Evolutionary conservation across 2,797 vertebrate species (phyloP).

Genomic region (Labroides dimidiatus): DNA sequence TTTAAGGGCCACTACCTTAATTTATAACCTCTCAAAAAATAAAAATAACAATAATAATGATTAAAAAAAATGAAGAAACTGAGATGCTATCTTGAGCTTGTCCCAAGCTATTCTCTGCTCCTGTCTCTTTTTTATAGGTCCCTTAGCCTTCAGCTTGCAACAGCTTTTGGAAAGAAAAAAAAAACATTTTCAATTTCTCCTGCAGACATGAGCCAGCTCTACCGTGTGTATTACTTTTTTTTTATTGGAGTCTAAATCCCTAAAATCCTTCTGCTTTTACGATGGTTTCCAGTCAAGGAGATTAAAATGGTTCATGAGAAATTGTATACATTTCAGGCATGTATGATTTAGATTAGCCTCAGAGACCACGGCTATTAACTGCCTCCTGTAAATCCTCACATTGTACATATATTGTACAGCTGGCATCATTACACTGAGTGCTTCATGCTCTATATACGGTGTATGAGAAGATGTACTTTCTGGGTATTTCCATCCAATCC

Average conservation of each 20-base stretch:
- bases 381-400: slow-evolving; percentile 29
- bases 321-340: background rate
- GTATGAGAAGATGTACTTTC: background rate
- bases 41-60: no score
- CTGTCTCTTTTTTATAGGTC: background rate
- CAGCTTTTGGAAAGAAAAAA: background rate
- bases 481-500: slow-evolving; percentile 38
- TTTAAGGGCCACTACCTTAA: background rate
- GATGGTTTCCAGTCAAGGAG: background rate
- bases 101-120: background rate
- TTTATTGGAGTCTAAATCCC: background rate
- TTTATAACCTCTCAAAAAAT: background rate
- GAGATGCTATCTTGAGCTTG: background rate
- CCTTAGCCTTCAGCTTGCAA: background rate
- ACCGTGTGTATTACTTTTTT: background rate
- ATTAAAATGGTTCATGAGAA: background rate
- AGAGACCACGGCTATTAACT: slow-evolving; percentile 8
- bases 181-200: background rate
- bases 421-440: slow-evolving; percentile 39
- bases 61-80: no score
- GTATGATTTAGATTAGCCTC: slow-evolving; percentile 21
- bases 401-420: background rate
- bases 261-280: slow-evolving; percentile 3
- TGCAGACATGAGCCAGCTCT: background rate
- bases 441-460: slow-evolving; percentile 21